Percentiles rank a stretch among this genome's conserved stretches.
Evolutionary conservation across 64 coral and sea anemone species (phyloP).

Genomic region (Stichodactyla mertensii): DNA sequence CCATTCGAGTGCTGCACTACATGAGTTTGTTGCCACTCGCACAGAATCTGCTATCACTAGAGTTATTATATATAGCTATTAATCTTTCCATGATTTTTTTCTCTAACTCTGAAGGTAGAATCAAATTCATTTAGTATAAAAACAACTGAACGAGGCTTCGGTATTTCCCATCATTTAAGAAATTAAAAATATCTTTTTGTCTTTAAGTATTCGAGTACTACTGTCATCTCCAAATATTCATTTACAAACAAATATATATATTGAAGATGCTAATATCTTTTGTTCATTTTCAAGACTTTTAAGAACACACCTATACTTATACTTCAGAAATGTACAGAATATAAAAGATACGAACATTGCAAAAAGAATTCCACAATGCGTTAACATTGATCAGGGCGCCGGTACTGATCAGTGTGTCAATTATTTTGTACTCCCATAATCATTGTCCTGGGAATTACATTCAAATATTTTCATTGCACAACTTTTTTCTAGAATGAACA

Average conservation of each 20-base stretch:
- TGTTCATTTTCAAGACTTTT: neutral
- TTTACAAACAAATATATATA: conserved; percentile 10
- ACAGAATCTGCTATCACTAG: neutral
- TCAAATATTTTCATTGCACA: neutral
- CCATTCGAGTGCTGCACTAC: neutral
- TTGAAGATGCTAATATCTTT: neutral
- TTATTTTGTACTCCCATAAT: neutral
- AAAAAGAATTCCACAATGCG: conserved; percentile 8
- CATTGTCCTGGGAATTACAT: conserved; percentile 7
- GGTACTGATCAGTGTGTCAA: neutral
- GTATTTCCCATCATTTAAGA: conserved; percentile 4
- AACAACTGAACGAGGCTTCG: neutral
- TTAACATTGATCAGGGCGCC: neutral
- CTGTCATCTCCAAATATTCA: conserved; percentile 3
- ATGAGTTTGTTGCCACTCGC: neutral
- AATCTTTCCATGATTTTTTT: neutral
- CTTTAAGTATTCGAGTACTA: neutral
- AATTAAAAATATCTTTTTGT: conserved; percentile 5
- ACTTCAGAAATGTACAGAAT: conserved; percentile 3
- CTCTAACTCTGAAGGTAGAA: neutral
- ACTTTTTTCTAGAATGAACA: neutral
- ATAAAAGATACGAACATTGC: conserved; percentile 17
- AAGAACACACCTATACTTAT: conserved; percentile 7
- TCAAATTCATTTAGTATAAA: conserved; percentile 1
- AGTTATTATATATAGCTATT: neutral